Evolutionary conservation across 2,888 invertebrate species (phyloP).

Genomic region (Marronus borbonicus): DNA sequence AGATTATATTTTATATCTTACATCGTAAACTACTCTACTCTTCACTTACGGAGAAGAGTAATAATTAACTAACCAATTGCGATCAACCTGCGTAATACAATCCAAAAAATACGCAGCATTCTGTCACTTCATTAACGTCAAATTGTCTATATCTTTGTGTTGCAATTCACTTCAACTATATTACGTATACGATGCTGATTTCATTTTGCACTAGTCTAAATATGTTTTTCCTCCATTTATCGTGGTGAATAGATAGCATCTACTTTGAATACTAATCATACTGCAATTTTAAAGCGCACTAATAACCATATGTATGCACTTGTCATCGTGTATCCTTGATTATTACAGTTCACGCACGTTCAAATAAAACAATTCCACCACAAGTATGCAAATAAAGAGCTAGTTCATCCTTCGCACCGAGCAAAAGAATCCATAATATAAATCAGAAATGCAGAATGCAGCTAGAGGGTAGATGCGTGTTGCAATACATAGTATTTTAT

Average conservation of each 20-base stretch:
- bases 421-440: neutral
- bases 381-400: conserved; percentile 24
- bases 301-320: neutral
- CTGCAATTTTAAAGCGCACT: neutral
- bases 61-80: too few species aligned
- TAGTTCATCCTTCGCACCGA: neutral
- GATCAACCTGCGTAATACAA: too few species aligned
- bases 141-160: neutral
- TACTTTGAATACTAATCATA: conserved; percentile 1
- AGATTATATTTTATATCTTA: too few species aligned
- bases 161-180: neutral
- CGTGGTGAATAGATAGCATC: neutral
- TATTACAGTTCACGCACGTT: neutral
- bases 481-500: neutral
- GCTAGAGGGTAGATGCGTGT: neutral
- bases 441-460: neutral
- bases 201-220: neutral
- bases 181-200: neutral
- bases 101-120: neutral
- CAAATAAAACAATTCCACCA: conserved; percentile 5
- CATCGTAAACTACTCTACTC: too few species aligned
- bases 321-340: neutral
- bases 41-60: too few species aligned
- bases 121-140: neutral
- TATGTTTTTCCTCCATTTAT: neutral